Conservation (phyloP, 2,797 vertebrate species). For the Syncerus caffer region DNA sequence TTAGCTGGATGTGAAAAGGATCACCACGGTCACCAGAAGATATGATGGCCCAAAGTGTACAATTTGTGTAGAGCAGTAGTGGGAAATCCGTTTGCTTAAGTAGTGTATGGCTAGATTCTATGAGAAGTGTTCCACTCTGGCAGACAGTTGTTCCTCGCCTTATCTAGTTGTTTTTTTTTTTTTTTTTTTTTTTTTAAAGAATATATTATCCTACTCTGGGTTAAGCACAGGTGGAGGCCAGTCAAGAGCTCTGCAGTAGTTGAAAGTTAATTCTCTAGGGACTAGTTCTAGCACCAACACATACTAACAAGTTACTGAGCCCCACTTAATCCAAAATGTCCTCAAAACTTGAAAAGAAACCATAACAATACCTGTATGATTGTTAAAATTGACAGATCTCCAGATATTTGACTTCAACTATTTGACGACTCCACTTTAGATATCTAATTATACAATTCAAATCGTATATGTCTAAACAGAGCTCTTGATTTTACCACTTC, state of each 20-base stretch:
- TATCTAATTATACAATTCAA: neutral
- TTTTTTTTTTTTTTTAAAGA: neutral
- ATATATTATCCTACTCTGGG: neutral
- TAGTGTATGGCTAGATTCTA: neutral
- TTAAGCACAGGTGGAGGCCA: neutral
- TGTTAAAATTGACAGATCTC: neutral
- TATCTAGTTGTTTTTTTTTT: neutral
- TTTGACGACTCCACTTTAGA: neutral
- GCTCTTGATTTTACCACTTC: neutral
- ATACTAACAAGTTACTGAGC: neutral
- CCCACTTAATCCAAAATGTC: neutral
- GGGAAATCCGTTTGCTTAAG: neutral
- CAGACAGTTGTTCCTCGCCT: neutral
- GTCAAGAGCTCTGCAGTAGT: neutral
- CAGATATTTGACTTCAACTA: neutral
- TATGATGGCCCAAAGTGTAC: neutral
- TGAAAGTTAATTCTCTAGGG: neutral
- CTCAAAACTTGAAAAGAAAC: neutral
- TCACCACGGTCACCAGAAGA: neutral
- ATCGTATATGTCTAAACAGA: neutral
- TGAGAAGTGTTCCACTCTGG: neutral
- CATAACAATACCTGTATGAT: neutral
- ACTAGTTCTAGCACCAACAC: neutral
- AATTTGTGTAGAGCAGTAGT: neutral
- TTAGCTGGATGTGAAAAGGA: neutral